phyloP scores from a whole-genome alignment of 2,888 invertebrate species.

The Netelia melanura region DNA sequence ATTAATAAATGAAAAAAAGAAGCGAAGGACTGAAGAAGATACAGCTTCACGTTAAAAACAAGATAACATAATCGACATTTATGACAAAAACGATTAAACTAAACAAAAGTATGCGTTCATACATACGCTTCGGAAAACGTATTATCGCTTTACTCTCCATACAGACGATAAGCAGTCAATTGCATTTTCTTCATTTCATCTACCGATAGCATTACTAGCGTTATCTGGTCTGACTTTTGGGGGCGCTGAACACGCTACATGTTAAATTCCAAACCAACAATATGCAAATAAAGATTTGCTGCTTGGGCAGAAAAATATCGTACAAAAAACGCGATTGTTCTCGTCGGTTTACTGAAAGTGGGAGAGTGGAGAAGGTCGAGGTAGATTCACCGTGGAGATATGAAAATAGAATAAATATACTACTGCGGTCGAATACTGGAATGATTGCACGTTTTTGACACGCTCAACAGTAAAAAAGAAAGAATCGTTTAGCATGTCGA shows the following conservation, averaged over 20 bases:
- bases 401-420: constrained; percentile 67
- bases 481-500: constrained; percentile 6
- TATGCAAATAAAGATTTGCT: neutral
- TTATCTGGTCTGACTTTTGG: constrained; percentile 25
- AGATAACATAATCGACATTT: neutral
- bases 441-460: constrained; percentile 68
- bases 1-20: constrained; percentile 29
- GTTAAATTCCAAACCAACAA: constrained; percentile 2
- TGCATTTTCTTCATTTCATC: constrained; percentile 12
- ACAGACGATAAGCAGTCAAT: constrained; percentile 20
- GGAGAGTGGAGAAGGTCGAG: constrained; percentile 40
- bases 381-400: constrained; percentile 59
- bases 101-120: constrained; percentile 9
- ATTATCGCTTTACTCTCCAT: constrained; percentile 29
- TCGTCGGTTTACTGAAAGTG: constrained; percentile 15
- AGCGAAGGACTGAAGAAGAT: neutral
- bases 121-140: constrained; percentile 36
- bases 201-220: constrained; percentile 16
- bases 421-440: constrained; percentile 68
- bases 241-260: constrained; percentile 4
- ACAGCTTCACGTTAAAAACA: constrained; percentile 10
- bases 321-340: constrained; percentile 13
- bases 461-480: constrained; percentile 44
- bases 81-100: constrained; percentile 27
- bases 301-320: neutral